Base-by-base conservation (phyloP, 2,797 vertebrate genomes). In the Danio choprae region DNA sequence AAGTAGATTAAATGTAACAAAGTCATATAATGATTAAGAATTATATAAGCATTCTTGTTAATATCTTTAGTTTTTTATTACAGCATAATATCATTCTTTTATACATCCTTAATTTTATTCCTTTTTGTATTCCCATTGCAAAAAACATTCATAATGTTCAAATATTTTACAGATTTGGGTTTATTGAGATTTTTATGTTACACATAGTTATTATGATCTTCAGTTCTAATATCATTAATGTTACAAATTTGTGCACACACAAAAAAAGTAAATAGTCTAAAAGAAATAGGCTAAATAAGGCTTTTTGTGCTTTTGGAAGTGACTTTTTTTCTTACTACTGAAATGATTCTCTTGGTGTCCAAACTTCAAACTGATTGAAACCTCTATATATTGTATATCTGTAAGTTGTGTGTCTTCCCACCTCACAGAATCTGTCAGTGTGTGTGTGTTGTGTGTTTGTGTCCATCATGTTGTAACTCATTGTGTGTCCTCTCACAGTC, bases 401-500 rank as follows among this genome's bases (percentile, higher is more conserved):
- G 29, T 29, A 29, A 29, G 29, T 29, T 29, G 29, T 29, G n/a
- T 29, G 29, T 29, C 29, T 29, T 29, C 29, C 29, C 29, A n/a
- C 20, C 53, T 46, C 63, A 46, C 22, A 13, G 43, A 71, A 38
- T 58, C 71, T 79, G 64, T 81, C 78, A 22, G 29, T 29, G 29
- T 29, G 29, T 51, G 64, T 12, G 58, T 20, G 36, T 46, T 67
- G 77, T 71, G 77, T 44, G 81, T 55, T 83, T 53, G 76, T 84
- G 74, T 87, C 81, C 77, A 40, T 81, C 80, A 80, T 89, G 83
- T 90, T 70, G 86, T 91, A 91, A 93, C 84, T 62, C 64, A 51
- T 87, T 82, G 89, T 81, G 88, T 84, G 85, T 85, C 90, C 80
- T 91, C 89, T 89, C 78, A 71, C 90, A 94, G 93, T 93, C 92